Evolutionary conservation across 2,797 vertebrate genomes (phyloP), one percentile per base, ranked within the genome.

Genomic region (Tokudaia muenninki): DNA sequence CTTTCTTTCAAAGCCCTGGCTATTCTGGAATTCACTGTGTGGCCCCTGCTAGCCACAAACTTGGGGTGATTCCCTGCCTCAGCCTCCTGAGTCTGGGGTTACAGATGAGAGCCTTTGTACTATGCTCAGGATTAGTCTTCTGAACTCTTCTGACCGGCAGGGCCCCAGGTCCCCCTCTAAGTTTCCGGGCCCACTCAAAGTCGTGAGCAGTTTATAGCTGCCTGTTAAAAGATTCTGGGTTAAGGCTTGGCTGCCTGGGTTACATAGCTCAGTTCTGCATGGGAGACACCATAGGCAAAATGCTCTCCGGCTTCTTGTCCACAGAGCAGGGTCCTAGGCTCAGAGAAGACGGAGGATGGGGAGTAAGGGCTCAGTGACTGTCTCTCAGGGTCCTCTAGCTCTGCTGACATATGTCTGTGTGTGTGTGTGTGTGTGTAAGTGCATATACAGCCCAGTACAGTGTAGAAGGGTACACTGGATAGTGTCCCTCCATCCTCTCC

Each of bases 371-470:
- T 44, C 7, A 26, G 50, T 24, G 92, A 79, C 52, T 37, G 19
- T 26, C 47, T 44, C 44, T 21, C 0, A 0, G 0, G 78, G 72
- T 11, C 0, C 0, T 77, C 17, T 26, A 14, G 41, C 17, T 84
- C 31, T 50, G 12, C 55, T 24, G 47, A 26, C 14, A 14, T 4
- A 13, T 50, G 19, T 57, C 52, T 55, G 77, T 80, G 78, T 55
- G 44, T 78, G 44, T 47, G 26, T 29, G 31, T n/a, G 29, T 31
- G 29, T 31, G 67, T 65, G 63, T 31, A 31, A 3, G 31, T 19
- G 70, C n/a, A 75, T 44, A 44, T 44, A 77, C n/a, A 29, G 75
- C 21, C 4, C 6, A 26, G 47, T 2, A 44, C 26, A 9, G 83
- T 47, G 57, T 29, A 59, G 67, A 59, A 29, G 31, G 87, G 57